Percentiles rank a stretch among this genome's conserved stretches.
These are phyloP conservation scores for Podarcis muralis DNA, from an alignment of 2,113 vertebrate genomes.

Conservation along the genomic window DNA sequence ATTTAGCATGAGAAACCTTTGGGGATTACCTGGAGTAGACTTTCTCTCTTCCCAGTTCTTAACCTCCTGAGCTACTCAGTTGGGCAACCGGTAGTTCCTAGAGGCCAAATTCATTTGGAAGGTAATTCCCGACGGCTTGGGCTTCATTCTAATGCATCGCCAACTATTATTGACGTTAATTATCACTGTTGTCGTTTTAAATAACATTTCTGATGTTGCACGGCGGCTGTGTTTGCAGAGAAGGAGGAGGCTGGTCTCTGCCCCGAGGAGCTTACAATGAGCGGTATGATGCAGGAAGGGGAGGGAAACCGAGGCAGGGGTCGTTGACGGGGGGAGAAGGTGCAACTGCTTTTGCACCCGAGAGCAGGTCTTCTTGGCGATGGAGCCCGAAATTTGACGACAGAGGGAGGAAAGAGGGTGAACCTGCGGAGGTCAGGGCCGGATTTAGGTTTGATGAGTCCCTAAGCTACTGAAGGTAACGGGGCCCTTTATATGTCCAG, in stretches of 20 bases:
- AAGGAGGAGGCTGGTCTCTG: background rate
- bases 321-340: background rate
- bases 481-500: too few species aligned
- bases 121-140: background rate
- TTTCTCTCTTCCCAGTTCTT: background rate
- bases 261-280: background rate
- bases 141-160: background rate
- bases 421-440: background rate
- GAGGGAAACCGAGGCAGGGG: background rate
- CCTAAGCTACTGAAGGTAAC: too few species aligned
- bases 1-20: background rate
- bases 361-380: background rate
- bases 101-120: background rate
- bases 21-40: too few species aligned
- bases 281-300: too few species aligned
- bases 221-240: background rate
- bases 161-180: background rate
- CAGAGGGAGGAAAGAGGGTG: background rate
- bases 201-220: background rate
- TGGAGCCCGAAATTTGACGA: background rate
- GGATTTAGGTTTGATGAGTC: too few species aligned
- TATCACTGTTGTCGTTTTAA: background rate
- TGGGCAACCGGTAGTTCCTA: background rate
- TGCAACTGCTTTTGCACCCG: background rate
- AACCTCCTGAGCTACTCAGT: fast-evolving